Evolutionary conservation across 2,797 vertebrate species (phyloP), one percentile per base, ranked within the genome.

Genomic region (Typhlichthys subterraneus): DNA sequence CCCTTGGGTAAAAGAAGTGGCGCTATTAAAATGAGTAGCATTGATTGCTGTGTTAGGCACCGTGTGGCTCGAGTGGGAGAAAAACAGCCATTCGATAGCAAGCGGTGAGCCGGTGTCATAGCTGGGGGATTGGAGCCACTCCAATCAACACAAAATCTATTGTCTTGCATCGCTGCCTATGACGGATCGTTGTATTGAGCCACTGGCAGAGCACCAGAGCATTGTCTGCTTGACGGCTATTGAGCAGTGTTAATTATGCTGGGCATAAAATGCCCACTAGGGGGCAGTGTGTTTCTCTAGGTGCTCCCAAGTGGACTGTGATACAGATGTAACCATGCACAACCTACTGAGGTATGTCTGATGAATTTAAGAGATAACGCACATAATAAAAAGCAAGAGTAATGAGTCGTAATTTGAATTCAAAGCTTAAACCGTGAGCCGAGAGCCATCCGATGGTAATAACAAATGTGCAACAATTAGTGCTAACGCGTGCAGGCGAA

Each of bases 271-370:
- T 14, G 13, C 59, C 31, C 91, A 84, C 79, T 77, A 87, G 91
- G 86, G 86, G 92, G 90, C 91, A 90, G 82, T 93, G 59, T 92
- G 88, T 69, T 72, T 91, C 92, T 91, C 87, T 59, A 75, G 66
- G 75, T 53, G 69, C 64, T 66, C 57, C 12, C 0, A 1, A 53
- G 61, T 67, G 67, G 67, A 59, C 15, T 57, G 71, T 63, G 59
- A 52, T 23, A 55, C 62, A 69, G 72, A 82, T 63, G 75, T 65
- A 75, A 65, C 65, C 79, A 80, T 79, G 79, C 76, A 71, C 53
- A 63, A 59, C 69, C 58, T 51, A 61, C 61, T 56, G 62, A 73
- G 75, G 72, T 63, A 57, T 67, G 78, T 62, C 73, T 77, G 80
- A 85, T 79, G 84, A 69, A 80, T 75, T 74, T 52, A 58, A 76